These are phyloP conservation scores for Leptinotarsa undecemlineata DNA, from an alignment of 1,140 invertebrate genomes.

Conservation along the genomic window DNA sequence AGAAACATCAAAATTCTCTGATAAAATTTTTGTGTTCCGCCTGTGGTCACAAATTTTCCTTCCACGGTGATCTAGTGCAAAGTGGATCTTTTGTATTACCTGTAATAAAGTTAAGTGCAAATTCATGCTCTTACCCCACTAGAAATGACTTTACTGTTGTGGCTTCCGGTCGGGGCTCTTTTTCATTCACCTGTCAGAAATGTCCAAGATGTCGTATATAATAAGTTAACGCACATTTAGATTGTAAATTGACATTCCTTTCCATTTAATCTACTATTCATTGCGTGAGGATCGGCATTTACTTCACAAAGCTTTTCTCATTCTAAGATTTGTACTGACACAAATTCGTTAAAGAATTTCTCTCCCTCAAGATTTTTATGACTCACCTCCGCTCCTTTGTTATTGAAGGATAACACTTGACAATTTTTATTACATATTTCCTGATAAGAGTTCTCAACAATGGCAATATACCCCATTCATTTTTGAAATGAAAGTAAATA, in stretches of 20 bases:
- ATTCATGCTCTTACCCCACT: slow-evolving; percentile 44
- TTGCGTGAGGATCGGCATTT: slow-evolving; percentile 5
- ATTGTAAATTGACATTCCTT: neutral
- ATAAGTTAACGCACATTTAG: slow-evolving; percentile 6
- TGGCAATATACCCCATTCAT: neutral
- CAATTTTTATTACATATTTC: neutral
- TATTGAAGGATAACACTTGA: neutral
- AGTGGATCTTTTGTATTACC: slow-evolving; percentile 48
- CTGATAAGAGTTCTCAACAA: neutral
- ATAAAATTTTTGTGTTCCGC: slow-evolving; percentile 10
- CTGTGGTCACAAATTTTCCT: slow-evolving; percentile 12
- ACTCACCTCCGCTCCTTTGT: slow-evolving; percentile 3
- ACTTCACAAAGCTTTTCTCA: neutral
- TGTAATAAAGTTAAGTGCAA: slow-evolving; percentile 53
- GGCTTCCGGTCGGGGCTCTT: slow-evolving; percentile 34
- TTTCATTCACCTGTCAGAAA: slow-evolving; percentile 35
- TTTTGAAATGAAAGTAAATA: too few species aligned
- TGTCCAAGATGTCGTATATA: slow-evolving; percentile 20
- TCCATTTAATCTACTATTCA: neutral
- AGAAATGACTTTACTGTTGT: slow-evolving; percentile 36
- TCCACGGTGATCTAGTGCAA: slow-evolving; percentile 35
- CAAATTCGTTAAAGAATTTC: neutral
- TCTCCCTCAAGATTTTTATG: neutral
- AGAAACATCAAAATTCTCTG: neutral
- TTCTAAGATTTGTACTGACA: neutral